phyloP scores from a whole-genome alignment of 2,797 vertebrate species.

The Leptodactylus fallax region DNA sequence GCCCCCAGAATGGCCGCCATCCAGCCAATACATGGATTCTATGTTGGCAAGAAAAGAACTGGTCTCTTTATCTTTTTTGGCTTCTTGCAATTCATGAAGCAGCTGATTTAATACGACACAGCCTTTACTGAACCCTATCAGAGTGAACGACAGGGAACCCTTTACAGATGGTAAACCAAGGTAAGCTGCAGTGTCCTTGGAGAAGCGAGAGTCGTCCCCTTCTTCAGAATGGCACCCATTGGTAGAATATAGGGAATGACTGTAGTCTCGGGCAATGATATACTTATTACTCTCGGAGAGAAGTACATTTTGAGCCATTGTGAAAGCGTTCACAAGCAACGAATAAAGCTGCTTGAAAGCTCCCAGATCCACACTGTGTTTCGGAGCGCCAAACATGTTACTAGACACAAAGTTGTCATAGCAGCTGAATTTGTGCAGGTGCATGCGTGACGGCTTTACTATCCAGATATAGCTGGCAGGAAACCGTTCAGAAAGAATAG shows the following conservation, averaged over 20 bases:
- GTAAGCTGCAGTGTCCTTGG: conserved; percentile 63
- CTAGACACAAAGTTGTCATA: conserved; percentile 94
- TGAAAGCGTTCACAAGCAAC: conserved; percentile 88
- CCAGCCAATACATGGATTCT: conserved; percentile 93
- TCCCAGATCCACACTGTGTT: conserved; percentile 82
- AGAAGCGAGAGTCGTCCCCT: conserved; percentile 70
- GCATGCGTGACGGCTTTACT: conserved; percentile 89
- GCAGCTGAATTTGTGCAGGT: conserved; percentile 98
- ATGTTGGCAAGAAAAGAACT: conserved; percentile 81
- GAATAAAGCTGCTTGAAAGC: conserved; percentile 89
- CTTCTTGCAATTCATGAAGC: conserved; percentile 87
- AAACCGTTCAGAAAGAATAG: conserved; percentile 84
- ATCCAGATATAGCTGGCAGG: conserved; percentile 89
- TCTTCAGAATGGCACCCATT: conserved; percentile 71
- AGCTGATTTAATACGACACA: conserved; percentile 98
- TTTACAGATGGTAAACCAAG: conserved; percentile 71
- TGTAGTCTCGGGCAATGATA: conserved; percentile 57
- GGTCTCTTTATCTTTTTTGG: conserved; percentile 81
- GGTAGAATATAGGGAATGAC: conserved; percentile 65
- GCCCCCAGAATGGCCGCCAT: conserved; percentile 95
- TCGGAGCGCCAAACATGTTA: conserved; percentile 94
- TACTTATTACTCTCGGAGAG: conserved; percentile 71
- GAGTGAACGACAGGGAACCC: conserved; percentile 78
- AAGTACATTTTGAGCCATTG: conserved; percentile 76
- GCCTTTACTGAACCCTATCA: conserved; percentile 98